Base-by-base conservation (phyloP, 2,113 vertebrate genomes). In the Azemiops feae region DNA sequence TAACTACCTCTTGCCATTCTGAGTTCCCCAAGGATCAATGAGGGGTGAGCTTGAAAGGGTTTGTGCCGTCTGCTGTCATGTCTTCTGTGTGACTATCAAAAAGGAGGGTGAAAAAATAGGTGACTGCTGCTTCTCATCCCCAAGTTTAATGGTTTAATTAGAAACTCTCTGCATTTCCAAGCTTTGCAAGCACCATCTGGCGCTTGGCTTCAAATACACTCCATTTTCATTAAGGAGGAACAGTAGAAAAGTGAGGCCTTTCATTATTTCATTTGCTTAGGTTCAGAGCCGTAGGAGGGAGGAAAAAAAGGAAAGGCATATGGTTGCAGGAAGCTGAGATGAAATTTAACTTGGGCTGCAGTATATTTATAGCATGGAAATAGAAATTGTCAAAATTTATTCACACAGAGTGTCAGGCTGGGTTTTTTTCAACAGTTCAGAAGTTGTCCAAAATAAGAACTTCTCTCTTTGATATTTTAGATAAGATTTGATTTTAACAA, bases 101-200 rank as follows among this genome's bases (percentile, higher is more conserved):
- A 97, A 45, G 47, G 85, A 14, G 55, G 30, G 45, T 22, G 39
- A 8, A 7, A 43, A 57, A 43, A 96, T 94, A 93, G 96, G 96
- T 23, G 92, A 94, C 96, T 96, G 97, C 95, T 94, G 27, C 94
- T 97, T 96, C 97, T 97, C 96, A 96, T 96, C 95, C 92, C 55
- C 93, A 96, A 95, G 93, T 97, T 96, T 96, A 97, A 96, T 97
- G 96, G 96, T 97, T 97, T 98, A 98, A 98, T 98, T 98, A 98
- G 96, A 95, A 97, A 94, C 95, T 96, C 97, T 96, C 96, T 97
- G 96, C 0, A 0, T 89, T 96, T 97, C 96, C 96, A 96, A 94
- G 94, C 96, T 96, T 96, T 97, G 96, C 94, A 95, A 97, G 96
- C 96, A 95, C 97, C 98, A 98, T 98, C 98, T 98, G 98, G 97